Base-by-base conservation (phyloP, 2,797 vertebrate genomes). In the Anabacerthia variegaticeps region DNA sequence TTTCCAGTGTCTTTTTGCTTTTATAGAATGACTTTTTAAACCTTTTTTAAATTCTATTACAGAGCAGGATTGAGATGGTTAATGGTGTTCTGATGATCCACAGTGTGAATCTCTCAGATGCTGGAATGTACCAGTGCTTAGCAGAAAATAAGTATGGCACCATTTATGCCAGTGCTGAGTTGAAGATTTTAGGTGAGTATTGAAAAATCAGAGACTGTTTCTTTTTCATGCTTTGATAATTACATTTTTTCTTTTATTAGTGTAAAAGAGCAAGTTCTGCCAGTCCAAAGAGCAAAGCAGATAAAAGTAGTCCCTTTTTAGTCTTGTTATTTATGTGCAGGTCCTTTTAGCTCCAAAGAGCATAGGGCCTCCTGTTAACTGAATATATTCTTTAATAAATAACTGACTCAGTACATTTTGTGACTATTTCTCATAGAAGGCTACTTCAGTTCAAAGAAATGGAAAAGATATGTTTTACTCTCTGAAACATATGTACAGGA, bases 51-150 rank as follows among this genome's bases (percentile, higher is more conserved):
- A 94, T 97, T 97, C 69, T 80, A 85, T 98, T 98, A 96, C 98
- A 99, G 99, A 98, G 97, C 97, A 98, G 98, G 82, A 91, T 98
- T 92, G 98, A 99, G 95, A 98, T 98, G 85, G 81, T 98, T 96
- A 99, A 99, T 77, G 99, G 99, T 77, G 98, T 99, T 80, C 96
- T 99, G 95, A 98, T 97, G 93, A 99, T 99, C 96, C 98, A 98
- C 71, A 98, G 85, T 83, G 98, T 99, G 78, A 99, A 99, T 96
- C 97, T 98, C 51, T 97, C 98, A 14, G 99, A 99, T 95, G 99
- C 99, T 10, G 99, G 99, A 90, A 99, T 99, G 99, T 99, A 99
- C 97, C 99, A 99, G 95, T 99, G 99, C 90, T 97, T 99, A 41
- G 99, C 99, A 20, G 99, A 99, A 97, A 99, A 99, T 96, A 99